These are phyloP conservation scores for Erpetoichthys calabaricus DNA, from an alignment of 2,797 vertebrate species.

Conservation along the genomic window DNA sequence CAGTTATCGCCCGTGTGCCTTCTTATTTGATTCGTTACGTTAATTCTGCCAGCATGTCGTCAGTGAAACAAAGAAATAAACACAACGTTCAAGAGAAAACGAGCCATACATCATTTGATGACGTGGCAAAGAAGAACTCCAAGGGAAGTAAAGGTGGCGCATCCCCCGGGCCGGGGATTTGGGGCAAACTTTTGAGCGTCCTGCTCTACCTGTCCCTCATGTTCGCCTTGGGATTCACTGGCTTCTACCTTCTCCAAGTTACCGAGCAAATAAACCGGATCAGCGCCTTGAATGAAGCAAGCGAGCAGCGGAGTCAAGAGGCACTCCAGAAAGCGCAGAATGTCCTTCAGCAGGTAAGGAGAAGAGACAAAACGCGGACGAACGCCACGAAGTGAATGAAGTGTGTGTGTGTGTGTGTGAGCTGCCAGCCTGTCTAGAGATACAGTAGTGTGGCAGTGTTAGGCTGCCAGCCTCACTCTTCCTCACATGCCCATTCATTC, in stretches of 20 bases:
- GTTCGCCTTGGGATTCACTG: constrained; percentile 36
- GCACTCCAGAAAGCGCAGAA: constrained; percentile 33
- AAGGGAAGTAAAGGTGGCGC: constrained; percentile 30
- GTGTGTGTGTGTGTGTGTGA: no score
- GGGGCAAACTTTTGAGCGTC: constrained; percentile 14
- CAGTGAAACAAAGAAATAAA: constrained; percentile 44
- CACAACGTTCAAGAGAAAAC: constrained; percentile 25
- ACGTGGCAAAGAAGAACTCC: constrained; percentile 35
- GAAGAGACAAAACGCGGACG: no score
- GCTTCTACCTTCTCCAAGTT: constrained; percentile 41
- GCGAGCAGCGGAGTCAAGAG: constrained; percentile 24
- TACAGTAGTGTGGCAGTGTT: no score
- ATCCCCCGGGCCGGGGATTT: constrained; percentile 3
- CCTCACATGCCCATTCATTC: no score
- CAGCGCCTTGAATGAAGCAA: constrained; percentile 25
- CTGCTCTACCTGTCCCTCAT: constrained; percentile 38
- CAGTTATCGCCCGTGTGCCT: no score
- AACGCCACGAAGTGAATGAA: no score
- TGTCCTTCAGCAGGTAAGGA: constrained; percentile 47
- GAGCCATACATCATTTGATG: constrained; percentile 30
- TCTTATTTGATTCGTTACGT: no score
- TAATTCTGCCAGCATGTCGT: constrained; percentile 37
- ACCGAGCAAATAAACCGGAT: constrained; percentile 37
- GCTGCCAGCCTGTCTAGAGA: no score
- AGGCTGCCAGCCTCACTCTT: no score